phyloP scores from a whole-genome alignment of 2,797 vertebrate species.

The Pipistrellus pygmaeus region DNA sequence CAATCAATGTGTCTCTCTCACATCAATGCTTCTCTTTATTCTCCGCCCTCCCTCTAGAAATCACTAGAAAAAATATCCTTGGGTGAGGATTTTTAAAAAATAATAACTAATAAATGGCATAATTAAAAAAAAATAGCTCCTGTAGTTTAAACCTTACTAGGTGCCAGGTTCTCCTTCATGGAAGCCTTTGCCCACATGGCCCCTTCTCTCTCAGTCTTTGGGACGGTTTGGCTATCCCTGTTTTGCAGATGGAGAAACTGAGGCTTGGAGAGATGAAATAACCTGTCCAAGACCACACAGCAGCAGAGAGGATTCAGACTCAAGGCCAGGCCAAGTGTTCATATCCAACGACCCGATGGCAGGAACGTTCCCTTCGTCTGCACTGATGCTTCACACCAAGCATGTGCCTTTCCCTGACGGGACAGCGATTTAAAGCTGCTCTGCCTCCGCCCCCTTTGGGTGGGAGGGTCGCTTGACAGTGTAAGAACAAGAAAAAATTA shows the following conservation, averaged over 20 bases:
- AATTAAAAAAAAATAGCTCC: neutral
- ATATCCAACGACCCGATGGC: neutral
- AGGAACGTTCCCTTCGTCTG: conserved; percentile 18
- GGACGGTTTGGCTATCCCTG: neutral
- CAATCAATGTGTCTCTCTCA: no score
- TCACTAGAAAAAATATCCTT: no score
- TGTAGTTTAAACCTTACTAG: neutral
- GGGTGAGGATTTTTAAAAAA: no score
- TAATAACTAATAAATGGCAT: neutral
- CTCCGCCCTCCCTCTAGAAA: no score
- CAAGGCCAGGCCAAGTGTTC: neutral
- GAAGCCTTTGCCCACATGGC: neutral
- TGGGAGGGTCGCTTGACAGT: neutral
- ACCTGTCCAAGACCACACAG: neutral
- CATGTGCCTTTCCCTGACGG: no score
- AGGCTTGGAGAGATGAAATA: neutral
- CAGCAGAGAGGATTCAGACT: neutral
- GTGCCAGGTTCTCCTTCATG: neutral
- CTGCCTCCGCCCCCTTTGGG: neutral
- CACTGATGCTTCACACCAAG: neutral
- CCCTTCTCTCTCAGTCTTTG: neutral
- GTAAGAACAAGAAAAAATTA: neutral
- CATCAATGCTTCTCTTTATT: no score
- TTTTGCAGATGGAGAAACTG: conserved; percentile 12
- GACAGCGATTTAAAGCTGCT: neutral